Evolutionary conservation across 2,888 invertebrate genomes (phyloP).

Genomic region (Leptinotarsa rubiginosa): DNA sequence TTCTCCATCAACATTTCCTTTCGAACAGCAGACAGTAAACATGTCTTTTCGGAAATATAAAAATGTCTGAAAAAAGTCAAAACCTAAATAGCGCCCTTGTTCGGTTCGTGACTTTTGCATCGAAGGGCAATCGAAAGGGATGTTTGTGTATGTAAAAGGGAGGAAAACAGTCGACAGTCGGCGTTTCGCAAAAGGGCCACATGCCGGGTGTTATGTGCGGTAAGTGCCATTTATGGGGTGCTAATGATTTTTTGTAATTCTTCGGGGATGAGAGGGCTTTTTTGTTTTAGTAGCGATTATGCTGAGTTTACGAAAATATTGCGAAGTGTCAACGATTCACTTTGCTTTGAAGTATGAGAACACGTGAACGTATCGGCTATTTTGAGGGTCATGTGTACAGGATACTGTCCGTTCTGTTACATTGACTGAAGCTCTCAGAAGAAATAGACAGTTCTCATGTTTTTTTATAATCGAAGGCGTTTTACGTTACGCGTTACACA

Average conservation of each 20-base stretch:
- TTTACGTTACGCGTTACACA: too few relatives aligned
- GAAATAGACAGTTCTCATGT: too few relatives aligned
- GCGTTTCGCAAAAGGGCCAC: constrained; percentile 41
- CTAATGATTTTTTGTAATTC: constrained; percentile 35
- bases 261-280: constrained; percentile 8
- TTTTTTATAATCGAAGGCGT: too few relatives aligned
- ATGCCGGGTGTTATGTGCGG: constrained; percentile 27
- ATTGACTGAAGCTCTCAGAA: too few relatives aligned
- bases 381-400: constrained; percentile 1
- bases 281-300: constrained; percentile 7
- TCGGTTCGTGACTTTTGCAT: constrained; percentile 48
- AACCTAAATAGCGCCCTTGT: constrained; percentile 46
- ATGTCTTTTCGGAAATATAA: constrained; percentile 59
- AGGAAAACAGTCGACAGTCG: constrained; percentile 40
- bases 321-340: neutral
- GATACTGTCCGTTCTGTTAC: neutral
- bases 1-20: constrained; percentile 41
- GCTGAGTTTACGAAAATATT: neutral
- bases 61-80: constrained; percentile 55
- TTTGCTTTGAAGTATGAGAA: neutral
- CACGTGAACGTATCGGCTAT: constrained; percentile 1
- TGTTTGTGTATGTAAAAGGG: constrained; percentile 39
- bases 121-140: constrained; percentile 41
- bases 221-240: constrained; percentile 27
- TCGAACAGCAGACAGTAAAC: constrained; percentile 49